phyloP scores from a whole-genome alignment of 1,140 invertebrate species.

The Caenorhabditis remanei region DNA sequence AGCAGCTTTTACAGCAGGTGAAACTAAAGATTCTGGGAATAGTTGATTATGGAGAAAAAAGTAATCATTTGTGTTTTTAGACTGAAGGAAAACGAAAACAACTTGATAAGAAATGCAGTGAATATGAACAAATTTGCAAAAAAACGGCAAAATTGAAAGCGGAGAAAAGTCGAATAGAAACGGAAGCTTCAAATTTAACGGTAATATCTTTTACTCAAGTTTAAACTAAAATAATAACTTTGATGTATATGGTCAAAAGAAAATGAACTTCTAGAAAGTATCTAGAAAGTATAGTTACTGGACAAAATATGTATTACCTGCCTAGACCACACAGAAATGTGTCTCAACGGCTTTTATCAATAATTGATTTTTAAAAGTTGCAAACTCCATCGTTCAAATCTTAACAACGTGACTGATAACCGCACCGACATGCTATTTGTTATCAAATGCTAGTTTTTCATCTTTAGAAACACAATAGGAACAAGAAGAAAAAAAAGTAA shows the following conservation, averaged over 20 bases:
- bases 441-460: neutral
- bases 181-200: neutral
- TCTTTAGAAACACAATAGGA: neutral
- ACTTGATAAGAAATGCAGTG: conserved; percentile 47
- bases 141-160: conserved; percentile 15
- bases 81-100: conserved; percentile 43
- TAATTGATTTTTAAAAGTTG: conserved; percentile 33
- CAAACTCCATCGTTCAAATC: neutral
- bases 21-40: neutral
- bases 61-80: conserved; percentile 18
- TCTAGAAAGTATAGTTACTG: too few species aligned
- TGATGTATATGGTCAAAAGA: too few species aligned
- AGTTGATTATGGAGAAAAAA: neutral
- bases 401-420: conserved; percentile 24
- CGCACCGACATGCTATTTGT: neutral
- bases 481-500: neutral
- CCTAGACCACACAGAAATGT: neutral
- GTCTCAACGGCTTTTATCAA: conserved; percentile 10
- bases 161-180: conserved; percentile 9
- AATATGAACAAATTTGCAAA: conserved; percentile 40
- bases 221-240: too few species aligned
- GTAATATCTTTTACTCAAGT: too few species aligned
- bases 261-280: neutral
- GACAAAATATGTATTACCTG: neutral
- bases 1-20: conserved; percentile 40